Conservation (phyloP, 2,113 vertebrate species). For the Coracopsis vasa region DNA sequence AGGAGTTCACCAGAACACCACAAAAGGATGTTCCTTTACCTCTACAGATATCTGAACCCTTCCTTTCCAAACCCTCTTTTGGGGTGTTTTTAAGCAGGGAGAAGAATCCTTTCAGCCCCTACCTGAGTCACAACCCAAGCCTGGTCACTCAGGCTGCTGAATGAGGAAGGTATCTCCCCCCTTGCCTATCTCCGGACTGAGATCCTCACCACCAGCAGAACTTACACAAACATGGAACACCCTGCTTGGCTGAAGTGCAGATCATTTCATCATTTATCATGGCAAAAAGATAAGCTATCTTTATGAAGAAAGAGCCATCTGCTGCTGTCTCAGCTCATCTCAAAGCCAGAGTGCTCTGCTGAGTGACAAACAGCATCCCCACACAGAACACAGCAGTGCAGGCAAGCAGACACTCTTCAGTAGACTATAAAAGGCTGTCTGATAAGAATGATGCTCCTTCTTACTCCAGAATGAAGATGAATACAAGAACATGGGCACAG, state of each 20-base stretch:
- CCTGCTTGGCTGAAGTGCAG: not conserved
- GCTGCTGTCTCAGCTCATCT: not conserved
- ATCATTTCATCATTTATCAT: not conserved
- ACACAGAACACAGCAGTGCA: not conserved
- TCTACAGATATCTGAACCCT: not conserved
- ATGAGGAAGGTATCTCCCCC: too few relatives aligned
- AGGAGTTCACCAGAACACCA: not conserved
- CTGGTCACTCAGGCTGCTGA: not conserved
- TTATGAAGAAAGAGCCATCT: not conserved
- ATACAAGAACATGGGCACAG: not conserved
- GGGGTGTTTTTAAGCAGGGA: not conserved
- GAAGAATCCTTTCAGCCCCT: not conserved
- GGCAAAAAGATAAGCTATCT: not conserved
- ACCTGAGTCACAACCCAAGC: rapidly evolving
- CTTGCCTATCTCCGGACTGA: not conserved
- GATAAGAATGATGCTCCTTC: not conserved
- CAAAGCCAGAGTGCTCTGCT: not conserved
- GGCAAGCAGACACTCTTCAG: not conserved
- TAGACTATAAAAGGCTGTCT: not conserved
- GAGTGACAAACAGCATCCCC: rapidly evolving
- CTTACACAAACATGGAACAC: not conserved
- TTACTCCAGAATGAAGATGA: not conserved
- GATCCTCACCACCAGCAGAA: not conserved
- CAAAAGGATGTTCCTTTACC: not conserved
- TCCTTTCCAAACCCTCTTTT: not conserved